Evolutionary conservation across 2,113 vertebrate genomes (phyloP).

Genomic region (Tachycineta bicolor): DNA sequence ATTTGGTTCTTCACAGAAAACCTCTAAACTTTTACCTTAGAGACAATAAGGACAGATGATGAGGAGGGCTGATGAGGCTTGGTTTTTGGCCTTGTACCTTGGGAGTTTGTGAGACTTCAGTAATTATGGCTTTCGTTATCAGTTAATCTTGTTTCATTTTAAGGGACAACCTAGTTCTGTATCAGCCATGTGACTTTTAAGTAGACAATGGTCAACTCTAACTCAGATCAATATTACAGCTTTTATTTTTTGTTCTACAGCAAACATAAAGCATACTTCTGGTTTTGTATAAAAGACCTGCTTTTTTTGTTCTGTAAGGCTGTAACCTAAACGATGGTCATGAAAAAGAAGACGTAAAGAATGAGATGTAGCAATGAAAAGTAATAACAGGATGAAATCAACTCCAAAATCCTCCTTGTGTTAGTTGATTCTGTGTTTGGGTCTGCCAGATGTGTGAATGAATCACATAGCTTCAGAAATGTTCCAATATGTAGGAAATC

Average conservation of each 20-base stretch:
- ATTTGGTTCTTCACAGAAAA: not conserved
- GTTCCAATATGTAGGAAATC: not conserved
- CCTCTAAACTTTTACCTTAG: not conserved
- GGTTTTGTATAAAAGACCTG: not conserved
- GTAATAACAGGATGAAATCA: not conserved
- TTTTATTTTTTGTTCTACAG: not conserved
- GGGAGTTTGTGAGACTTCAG: not conserved
- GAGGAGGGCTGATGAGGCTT: not conserved
- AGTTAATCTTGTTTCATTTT: not conserved
- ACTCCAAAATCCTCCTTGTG: not conserved
- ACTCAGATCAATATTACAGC: not conserved
- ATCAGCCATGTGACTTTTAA: not conserved
- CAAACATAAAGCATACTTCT: not conserved
- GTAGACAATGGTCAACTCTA: not conserved
- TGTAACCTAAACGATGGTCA: not conserved
- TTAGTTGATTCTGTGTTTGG: not conserved
- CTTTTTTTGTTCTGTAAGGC: not conserved
- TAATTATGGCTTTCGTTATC: not conserved
- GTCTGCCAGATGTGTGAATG: not conserved
- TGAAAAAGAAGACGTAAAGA: not conserved
- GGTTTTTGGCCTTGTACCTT: not conserved
- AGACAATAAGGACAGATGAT: not conserved
- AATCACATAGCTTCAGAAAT: not conserved
- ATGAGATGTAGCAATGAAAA: not conserved
- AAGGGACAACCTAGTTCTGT: not conserved